Percentiles rank a stretch among this genome's conserved stretches.
phyloP scores from a whole-genome alignment of 2,797 vertebrate genomes.

The Cottoperca gobio region DNA sequence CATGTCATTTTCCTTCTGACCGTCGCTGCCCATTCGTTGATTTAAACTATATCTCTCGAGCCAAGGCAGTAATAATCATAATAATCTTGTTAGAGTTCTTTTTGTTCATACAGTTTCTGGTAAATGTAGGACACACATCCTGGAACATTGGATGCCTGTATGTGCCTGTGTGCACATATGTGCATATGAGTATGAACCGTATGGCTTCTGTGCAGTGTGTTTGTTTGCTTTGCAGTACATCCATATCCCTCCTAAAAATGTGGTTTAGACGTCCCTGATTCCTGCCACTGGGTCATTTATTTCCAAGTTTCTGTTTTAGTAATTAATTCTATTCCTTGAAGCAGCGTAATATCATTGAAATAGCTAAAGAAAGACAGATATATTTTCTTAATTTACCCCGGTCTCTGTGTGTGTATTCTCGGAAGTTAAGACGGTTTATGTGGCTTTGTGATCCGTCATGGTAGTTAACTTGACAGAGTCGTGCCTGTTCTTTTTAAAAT shows the following conservation, averaged over 20 bases:
- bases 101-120: conserved; percentile 74
- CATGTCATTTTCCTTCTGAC: conserved; percentile 68
- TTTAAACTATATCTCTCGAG: conserved; percentile 42
- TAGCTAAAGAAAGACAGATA: conserved; percentile 65
- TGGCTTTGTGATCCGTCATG: conserved; percentile 54
- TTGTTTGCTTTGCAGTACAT: conserved; percentile 47
- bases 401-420: conserved; percentile 64
- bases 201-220: conserved; percentile 27
- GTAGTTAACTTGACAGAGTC: conserved; percentile 36
- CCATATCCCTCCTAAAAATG: conserved; percentile 59
- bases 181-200: too few species aligned
- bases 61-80: conserved; percentile 72
- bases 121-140: conserved; percentile 62
- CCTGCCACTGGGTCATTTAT: conserved; percentile 56
- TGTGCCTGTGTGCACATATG: conserved; percentile 32
- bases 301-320: conserved; percentile 74
- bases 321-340: conserved; percentile 63
- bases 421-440: conserved; percentile 59
- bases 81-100: conserved; percentile 65
- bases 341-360: conserved; percentile 59
- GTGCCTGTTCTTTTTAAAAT: conserved; percentile 49
- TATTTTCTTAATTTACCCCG: conserved; percentile 59
- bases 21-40: conserved; percentile 60
- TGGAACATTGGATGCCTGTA: conserved; percentile 25
- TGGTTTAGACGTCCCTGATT: conserved; percentile 66